Evolutionary conservation across 2,888 invertebrate genomes (phyloP).

Genomic region (Hirtodrosophila trivittata): DNA sequence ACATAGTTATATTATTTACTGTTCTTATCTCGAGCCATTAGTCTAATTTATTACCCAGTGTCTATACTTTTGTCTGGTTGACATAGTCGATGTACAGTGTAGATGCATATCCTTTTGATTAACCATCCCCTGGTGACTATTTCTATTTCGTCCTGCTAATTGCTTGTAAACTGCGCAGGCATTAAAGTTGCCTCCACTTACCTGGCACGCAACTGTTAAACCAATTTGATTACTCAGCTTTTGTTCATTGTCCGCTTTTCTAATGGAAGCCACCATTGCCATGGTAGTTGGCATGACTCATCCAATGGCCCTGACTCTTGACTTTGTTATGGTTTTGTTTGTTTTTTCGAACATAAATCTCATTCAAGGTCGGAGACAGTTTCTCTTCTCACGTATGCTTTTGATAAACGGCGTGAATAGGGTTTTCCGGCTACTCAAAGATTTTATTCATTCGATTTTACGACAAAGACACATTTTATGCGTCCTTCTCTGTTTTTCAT

Average conservation of each 20-base stretch:
- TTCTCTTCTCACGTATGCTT: slow-evolving; percentile 33
- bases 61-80: too few relatives aligned
- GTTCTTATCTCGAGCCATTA: too few relatives aligned
- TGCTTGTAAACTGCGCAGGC: slow-evolving; percentile 49
- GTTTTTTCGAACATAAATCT: slow-evolving; percentile 32
- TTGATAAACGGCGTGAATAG: slow-evolving; percentile 11
- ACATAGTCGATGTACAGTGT: slow-evolving; percentile 1
- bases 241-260: not conserved
- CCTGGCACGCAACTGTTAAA: slow-evolving; percentile 45
- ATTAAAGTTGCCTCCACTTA: slow-evolving; percentile 23
- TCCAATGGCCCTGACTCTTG: slow-evolving; percentile 25
- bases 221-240: slow-evolving; percentile 13
- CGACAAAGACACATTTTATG: too few relatives aligned
- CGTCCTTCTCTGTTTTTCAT: too few relatives aligned
- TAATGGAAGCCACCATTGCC: slow-evolving; percentile 3
- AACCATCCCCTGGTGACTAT: not conserved
- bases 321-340: slow-evolving; percentile 23
- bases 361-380: slow-evolving; percentile 42
- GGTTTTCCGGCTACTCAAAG: slow-evolving; percentile 18
- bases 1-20: too few relatives aligned
- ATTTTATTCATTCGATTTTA: too few relatives aligned
- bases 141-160: slow-evolving; percentile 25
- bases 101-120: slow-evolving; percentile 14
- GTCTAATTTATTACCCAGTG: too few relatives aligned
- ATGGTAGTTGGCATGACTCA: slow-evolving; percentile 27